Percentiles rank a stretch among this genome's conserved stretches.
Evolutionary conservation across 2,113 vertebrate species (phyloP).

Genomic region (Corythornis cristatus): DNA sequence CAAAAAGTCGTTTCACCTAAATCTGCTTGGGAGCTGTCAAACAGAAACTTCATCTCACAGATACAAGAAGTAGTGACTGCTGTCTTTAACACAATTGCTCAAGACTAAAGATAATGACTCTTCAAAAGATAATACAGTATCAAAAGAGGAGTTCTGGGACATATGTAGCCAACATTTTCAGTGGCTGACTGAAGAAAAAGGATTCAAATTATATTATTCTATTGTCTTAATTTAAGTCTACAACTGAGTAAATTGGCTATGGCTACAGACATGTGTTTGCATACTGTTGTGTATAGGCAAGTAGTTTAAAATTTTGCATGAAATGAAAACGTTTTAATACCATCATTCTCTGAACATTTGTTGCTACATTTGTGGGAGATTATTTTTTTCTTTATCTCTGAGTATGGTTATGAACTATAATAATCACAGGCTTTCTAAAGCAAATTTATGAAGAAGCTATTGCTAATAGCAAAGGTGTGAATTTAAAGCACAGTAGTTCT

Average conservation of each 20-base stretch:
- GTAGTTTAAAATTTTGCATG: not conserved
- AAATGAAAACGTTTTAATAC: constrained; percentile 24
- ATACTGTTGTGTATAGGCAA: not conserved
- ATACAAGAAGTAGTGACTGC: constrained; percentile 55
- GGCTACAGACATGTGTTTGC: not conserved
- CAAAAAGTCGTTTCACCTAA: constrained; percentile 35
- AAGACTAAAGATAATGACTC: constrained; percentile 65
- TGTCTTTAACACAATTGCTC: constrained; percentile 53
- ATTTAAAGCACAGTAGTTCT: not conserved
- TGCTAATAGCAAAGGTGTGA: constrained; percentile 13
- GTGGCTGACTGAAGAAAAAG: constrained; percentile 76
- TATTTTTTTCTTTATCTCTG: constrained; percentile 31
- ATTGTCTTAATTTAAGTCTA: not conserved
- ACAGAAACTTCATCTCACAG: constrained; percentile 44
- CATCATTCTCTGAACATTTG: constrained; percentile 32
- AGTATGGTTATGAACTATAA: not conserved
- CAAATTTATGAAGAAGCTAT: not conserved
- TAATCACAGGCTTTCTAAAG: constrained; percentile 16
- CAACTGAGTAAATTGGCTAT: not conserved
- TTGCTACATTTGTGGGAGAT: constrained; percentile 12
- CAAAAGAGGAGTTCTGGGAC: constrained; percentile 72
- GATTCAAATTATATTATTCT: constrained; percentile 23
- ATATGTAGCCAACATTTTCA: constrained; percentile 66
- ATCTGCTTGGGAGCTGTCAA: constrained; percentile 44
- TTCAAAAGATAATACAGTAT: constrained; percentile 13